A percentile compares a stretch with the other conserved stretches of the same genome.
Evolutionary conservation across 2,113 vertebrate genomes (phyloP).

Genomic region (Aspiorhynchus laticeps): DNA sequence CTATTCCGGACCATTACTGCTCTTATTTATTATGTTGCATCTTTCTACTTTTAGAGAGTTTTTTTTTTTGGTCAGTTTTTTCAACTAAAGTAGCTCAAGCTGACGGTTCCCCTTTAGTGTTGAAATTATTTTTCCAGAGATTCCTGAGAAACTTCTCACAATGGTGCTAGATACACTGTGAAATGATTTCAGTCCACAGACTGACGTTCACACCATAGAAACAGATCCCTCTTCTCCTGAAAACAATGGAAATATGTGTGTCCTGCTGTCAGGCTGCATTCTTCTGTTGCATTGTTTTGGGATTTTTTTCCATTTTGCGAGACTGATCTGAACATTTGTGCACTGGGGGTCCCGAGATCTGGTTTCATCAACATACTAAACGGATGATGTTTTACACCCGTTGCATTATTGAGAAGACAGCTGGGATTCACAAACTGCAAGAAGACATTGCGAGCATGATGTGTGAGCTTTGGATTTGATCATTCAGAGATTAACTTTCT

Average conservation of each 20-base stretch:
- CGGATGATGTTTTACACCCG: conserved; percentile 1
- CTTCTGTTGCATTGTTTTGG: conserved; percentile 59
- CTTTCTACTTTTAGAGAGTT: conserved; percentile 74
- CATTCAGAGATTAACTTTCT: background rate
- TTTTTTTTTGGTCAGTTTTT: conserved; percentile 65
- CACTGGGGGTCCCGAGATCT: background rate
- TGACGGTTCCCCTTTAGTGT: conserved; percentile 64
- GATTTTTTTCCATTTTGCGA: conserved; percentile 32
- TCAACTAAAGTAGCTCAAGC: conserved; percentile 65
- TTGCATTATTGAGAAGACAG: conserved; percentile 38
- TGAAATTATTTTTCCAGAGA: conserved; percentile 80
- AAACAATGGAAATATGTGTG: conserved; percentile 25
- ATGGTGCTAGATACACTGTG: conserved; percentile 99
- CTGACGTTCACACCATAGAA: conserved; percentile 54
- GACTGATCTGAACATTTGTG: background rate
- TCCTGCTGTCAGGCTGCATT: conserved; percentile 6
- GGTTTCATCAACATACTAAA: background rate
- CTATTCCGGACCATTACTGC: conserved; percentile 77
- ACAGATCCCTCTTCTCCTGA: background rate
- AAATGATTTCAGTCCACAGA: conserved; percentile 72
- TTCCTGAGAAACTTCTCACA: conserved; percentile 81
- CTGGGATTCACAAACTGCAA: conserved; percentile 54
- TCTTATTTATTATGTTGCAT: conserved; percentile 99
- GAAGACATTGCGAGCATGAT: conserved; percentile 13
- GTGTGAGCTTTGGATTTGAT: conserved; percentile 6